Conservation (phyloP, 2,797 vertebrate species). For the Galagoides demidoff region DNA sequence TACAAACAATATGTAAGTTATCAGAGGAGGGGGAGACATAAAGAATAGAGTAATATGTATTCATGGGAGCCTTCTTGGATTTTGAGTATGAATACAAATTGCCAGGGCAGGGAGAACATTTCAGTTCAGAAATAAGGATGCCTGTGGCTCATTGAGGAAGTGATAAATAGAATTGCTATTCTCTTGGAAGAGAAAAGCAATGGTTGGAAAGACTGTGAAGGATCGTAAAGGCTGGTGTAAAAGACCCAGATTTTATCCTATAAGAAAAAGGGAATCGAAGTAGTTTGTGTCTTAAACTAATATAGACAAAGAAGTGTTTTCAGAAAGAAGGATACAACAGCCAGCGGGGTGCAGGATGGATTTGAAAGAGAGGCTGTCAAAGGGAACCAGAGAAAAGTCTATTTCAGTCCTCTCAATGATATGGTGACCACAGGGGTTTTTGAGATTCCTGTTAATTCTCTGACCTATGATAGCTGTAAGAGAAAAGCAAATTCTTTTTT, state of each 20-base stretch:
- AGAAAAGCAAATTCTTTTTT: neutral
- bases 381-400: neutral
- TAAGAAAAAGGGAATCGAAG: slow-evolving; percentile 6
- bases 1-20: neutral
- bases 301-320: neutral
- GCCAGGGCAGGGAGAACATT: neutral
- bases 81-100: neutral
- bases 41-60: neutral
- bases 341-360: neutral
- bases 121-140: neutral
- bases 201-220: neutral
- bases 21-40: neutral
- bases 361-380: slow-evolving; percentile 43
- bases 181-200: neutral
- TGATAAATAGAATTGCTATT: neutral
- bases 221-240: neutral
- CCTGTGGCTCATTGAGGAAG: neutral
- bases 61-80: neutral
- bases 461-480: neutral
- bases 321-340: neutral
- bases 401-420: neutral
- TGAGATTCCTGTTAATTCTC: neutral
- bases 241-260: neutral
- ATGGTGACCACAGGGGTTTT: neutral
- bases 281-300: neutral